phyloP scores from a whole-genome alignment of 2,113 vertebrate species.

The Fregetta grallaria region DNA sequence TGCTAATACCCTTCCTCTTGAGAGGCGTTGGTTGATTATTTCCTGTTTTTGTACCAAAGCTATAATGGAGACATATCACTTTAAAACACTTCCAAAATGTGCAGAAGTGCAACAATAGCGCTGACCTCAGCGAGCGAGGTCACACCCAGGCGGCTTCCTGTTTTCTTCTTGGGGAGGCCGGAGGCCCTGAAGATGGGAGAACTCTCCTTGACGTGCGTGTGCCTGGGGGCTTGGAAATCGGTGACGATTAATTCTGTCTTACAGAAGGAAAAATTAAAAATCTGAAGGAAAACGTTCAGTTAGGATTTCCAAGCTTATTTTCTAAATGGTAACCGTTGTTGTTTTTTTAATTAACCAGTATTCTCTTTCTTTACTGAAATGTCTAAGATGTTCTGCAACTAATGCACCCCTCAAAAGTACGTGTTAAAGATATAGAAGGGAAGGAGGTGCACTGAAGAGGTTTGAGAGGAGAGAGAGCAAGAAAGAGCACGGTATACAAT shows the following conservation, averaged over 20 bases:
- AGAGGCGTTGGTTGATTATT: slow-evolving; percentile 69
- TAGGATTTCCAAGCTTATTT: background rate
- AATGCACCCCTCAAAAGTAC: background rate
- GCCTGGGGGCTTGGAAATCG: background rate
- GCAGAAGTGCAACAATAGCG: slow-evolving; percentile 68
- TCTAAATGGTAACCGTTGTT: background rate
- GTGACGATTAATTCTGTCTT: background rate
- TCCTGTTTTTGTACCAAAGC: slow-evolving; percentile 73
- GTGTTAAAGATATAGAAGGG: background rate
- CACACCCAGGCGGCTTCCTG: slow-evolving; percentile 74
- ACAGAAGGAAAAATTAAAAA: background rate
- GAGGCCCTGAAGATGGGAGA: background rate
- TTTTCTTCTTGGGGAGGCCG: slow-evolving; percentile 63
- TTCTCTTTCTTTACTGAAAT: background rate
- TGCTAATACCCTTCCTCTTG: slow-evolving; percentile 46
- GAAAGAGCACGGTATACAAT: background rate
- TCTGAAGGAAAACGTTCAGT: background rate
- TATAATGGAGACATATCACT: slow-evolving; percentile 57
- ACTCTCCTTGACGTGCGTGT: background rate
- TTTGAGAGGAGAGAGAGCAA: background rate
- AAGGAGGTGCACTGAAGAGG: background rate
- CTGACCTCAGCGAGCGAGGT: slow-evolving; percentile 60
- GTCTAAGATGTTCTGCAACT: background rate
- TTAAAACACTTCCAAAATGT: slow-evolving; percentile 72
- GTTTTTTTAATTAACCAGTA: background rate